phyloP scores from a whole-genome alignment of 1,140 invertebrate species.

The Colletes gigas region DNA sequence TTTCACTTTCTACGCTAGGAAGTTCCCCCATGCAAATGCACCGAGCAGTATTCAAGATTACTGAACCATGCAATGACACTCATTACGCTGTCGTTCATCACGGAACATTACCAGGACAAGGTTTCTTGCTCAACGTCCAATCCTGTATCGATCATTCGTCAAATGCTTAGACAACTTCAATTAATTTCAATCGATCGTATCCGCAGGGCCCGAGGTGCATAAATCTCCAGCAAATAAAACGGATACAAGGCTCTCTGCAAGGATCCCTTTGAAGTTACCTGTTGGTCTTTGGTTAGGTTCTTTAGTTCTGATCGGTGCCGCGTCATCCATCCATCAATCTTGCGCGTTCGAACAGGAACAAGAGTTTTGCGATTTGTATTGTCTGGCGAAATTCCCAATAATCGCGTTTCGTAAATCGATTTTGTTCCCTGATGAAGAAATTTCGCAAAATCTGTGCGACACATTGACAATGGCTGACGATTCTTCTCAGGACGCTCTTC shows the following conservation, averaged over 20 bases:
- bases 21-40: not conserved
- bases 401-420: not conserved
- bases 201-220: conserved; percentile 39
- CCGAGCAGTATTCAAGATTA: not conserved
- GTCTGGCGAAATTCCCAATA: not conserved
- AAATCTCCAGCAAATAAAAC: conserved; percentile 57
- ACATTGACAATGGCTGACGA: not conserved
- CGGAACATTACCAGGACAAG: conserved; percentile 19
- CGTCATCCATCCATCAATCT: conserved; percentile 41
- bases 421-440: not conserved
- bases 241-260: conserved; percentile 36
- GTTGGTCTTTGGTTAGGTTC: conserved; percentile 21
- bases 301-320: conserved; percentile 22
- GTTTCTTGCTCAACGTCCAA: conserved; percentile 21
- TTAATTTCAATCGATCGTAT: conserved; percentile 44
- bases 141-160: conserved; percentile 38
- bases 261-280: conserved; percentile 45
- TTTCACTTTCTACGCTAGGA: not conserved
- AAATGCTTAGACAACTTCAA: conserved; percentile 27
- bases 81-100: conserved; percentile 31
- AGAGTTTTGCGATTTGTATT: not conserved
- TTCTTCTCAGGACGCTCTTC: too few relatives aligned
- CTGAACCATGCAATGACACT: not conserved
- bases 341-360: not conserved
- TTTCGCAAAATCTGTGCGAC: too few relatives aligned